Percentiles rank a stretch among this genome's conserved stretches.
These are phyloP conservation scores for Manis javanica DNA, from an alignment of 2,797 vertebrate species.

Conservation along the genomic window DNA sequence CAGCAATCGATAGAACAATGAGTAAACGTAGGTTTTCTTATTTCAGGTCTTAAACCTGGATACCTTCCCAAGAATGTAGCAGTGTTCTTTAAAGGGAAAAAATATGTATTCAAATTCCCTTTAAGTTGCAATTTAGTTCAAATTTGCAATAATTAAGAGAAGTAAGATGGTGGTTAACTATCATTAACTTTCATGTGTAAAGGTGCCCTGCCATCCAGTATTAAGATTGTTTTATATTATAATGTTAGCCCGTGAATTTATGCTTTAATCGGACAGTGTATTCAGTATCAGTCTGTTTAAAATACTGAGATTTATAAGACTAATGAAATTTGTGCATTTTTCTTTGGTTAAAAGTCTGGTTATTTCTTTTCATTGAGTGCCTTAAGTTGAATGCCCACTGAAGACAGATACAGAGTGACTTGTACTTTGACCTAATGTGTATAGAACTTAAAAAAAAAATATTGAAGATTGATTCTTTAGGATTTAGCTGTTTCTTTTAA, in stretches of 20 bases:
- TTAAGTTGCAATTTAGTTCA: constrained; percentile 5
- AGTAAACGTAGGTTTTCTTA: constrained; percentile 36
- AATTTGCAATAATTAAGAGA: constrained; percentile 15
- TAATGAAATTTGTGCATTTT: background rate
- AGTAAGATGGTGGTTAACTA: background rate
- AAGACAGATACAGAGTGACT: background rate
- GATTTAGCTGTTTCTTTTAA: constrained; percentile 16
- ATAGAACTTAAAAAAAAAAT: constrained; percentile 23
- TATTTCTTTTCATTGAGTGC: background rate
- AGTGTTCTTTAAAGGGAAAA: constrained; percentile 25
- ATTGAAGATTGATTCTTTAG: background rate
- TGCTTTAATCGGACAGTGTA: constrained; percentile 4
- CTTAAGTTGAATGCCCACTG: background rate
- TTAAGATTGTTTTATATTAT: constrained; percentile 14
- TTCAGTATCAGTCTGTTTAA: constrained; percentile 6
- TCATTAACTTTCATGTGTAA: background rate
- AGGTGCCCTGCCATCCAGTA: background rate
- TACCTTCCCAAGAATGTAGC: background rate
- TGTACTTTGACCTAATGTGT: background rate
- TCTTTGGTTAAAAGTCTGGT: background rate
- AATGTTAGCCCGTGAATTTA: background rate
- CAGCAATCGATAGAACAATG: background rate
- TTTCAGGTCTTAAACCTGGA: constrained; percentile 49
- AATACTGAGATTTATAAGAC: constrained; percentile 43
- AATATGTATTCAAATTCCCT: background rate